A percentile compares a stretch with the other conserved stretches of the same genome.
These are phyloP conservation scores for Telmatherina bonti DNA, from an alignment of 2,797 vertebrate genomes.

Conservation along the genomic window DNA sequence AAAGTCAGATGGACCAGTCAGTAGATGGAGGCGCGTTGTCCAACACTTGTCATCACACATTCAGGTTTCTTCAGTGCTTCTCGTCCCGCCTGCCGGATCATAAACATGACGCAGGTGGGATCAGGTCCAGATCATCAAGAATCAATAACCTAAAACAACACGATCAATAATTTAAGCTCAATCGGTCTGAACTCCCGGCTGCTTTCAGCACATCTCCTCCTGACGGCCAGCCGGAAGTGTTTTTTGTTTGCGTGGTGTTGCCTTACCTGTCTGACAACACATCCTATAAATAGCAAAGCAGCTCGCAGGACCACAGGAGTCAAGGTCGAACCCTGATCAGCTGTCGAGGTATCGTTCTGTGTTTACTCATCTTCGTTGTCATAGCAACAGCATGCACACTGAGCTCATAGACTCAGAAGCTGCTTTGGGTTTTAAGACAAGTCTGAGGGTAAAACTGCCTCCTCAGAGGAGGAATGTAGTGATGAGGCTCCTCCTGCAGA, in stretches of 20 bases:
- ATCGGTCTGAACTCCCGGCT: too few relatives aligned
- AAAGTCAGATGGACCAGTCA: too few relatives aligned
- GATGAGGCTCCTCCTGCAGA: too few relatives aligned
- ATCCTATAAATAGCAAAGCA: slow-evolving; percentile 32
- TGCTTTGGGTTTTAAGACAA: not conserved
- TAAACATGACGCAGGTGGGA: not conserved
- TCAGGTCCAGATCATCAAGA: too few relatives aligned
- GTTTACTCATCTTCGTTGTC: slow-evolving; percentile 8
- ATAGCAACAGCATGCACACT: slow-evolving; percentile 42
- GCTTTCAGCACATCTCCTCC: too few relatives aligned
- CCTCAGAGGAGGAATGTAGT: too few relatives aligned
- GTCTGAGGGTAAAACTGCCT: not conserved
- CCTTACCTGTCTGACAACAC: not conserved
- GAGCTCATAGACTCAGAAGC: slow-evolving; percentile 1
- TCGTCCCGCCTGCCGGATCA: too few relatives aligned
- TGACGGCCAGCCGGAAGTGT: not conserved
- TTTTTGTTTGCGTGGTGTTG: not conserved
- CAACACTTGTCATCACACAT: too few relatives aligned
- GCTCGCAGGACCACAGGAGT: slow-evolving; percentile 20
- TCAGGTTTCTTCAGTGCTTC: not conserved
- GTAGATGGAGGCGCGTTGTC: too few relatives aligned
- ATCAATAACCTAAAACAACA: not conserved
- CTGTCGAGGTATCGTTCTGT: not conserved
- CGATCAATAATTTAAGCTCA: not conserved
- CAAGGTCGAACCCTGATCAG: slow-evolving; percentile 13